Evolutionary conservation across 1,140 invertebrate species (phyloP).

Genomic region (Oryctes rhinoceros): DNA sequence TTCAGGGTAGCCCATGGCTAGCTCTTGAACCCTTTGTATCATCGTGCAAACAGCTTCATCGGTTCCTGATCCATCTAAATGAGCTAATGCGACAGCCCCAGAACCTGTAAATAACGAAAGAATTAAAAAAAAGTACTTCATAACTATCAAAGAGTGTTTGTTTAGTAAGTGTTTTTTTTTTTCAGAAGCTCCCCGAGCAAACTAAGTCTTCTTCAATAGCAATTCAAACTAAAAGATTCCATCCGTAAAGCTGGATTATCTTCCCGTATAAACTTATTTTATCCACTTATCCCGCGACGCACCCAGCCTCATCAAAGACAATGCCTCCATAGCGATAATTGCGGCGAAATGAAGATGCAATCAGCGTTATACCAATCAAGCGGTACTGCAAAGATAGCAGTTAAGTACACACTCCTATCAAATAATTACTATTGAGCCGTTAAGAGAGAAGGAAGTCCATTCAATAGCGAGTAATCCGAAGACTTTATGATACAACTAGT

Average conservation of each 20-base stretch:
- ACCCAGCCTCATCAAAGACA: constrained; percentile 1
- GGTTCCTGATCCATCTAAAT: constrained; percentile 88
- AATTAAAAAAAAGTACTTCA: no score
- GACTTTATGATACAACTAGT: not conserved
- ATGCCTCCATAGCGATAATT: not conserved
- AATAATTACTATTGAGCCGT: constrained; percentile 17
- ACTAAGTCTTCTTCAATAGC: no score
- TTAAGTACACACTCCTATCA: constrained; percentile 4
- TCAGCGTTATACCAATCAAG: constrained; percentile 2
- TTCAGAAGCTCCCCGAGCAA: no score
- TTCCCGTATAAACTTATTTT: no score
- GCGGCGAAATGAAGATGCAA: not conserved
- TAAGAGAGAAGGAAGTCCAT: constrained; percentile 26
- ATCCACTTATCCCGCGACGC: not conserved
- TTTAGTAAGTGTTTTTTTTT: no score
- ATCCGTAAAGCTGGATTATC: no score
- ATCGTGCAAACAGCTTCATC: constrained; percentile 83
- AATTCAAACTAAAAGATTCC: no score
- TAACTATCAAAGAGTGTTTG: no score
- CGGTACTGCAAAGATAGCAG: not conserved
- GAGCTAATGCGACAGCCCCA: constrained; percentile 85
- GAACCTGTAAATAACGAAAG: constrained; percentile 69
- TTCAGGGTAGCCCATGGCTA: constrained; percentile 83
- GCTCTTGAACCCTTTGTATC: constrained; percentile 82
- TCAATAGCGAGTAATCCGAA: not conserved